A percentile compares a stretch with the other conserved stretches of the same genome.
Evolutionary conservation across 1,140 invertebrate genomes (phyloP).

Genomic region (Heliconius congener): DNA sequence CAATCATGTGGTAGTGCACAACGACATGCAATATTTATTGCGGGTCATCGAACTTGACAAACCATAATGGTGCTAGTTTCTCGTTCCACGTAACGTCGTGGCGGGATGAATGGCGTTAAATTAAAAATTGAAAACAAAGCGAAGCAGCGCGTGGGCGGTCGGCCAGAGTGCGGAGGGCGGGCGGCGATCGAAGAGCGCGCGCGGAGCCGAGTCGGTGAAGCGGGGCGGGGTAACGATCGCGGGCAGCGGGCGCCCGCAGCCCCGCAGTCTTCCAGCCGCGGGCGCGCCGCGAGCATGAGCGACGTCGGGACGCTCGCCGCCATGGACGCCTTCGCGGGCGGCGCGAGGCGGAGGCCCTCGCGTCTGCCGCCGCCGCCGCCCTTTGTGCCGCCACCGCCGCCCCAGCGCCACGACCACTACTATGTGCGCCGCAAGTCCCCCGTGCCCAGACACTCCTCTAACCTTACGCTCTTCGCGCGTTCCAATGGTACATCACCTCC

Average conservation of each 20-base stretch:
- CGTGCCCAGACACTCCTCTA: slow-evolving; percentile 66
- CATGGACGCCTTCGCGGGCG: slow-evolving; percentile 81
- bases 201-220: slow-evolving; percentile 57
- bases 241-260: slow-evolving; percentile 82
- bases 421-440: slow-evolving; percentile 78
- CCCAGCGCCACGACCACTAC: slow-evolving; percentile 75
- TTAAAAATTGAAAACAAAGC: slow-evolving; percentile 81
- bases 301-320: slow-evolving; percentile 79
- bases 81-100: slow-evolving; percentile 55
- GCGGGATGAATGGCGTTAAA: slow-evolving; percentile 76
- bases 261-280: slow-evolving; percentile 79
- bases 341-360: slow-evolving; percentile 69
- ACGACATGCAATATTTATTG: slow-evolving; percentile 25
- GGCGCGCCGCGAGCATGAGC: slow-evolving; percentile 77
- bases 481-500: slow-evolving; percentile 64
- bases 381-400: slow-evolving; percentile 77
- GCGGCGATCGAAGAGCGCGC: slow-evolving; percentile 78
- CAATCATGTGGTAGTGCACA: not conserved
- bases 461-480: slow-evolving; percentile 74
- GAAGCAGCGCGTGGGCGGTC: slow-evolving; percentile 64
- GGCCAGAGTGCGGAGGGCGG: slow-evolving; percentile 65
- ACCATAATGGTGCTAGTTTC: slow-evolving; percentile 57
- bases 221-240: slow-evolving; percentile 55
- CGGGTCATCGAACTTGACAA: slow-evolving; percentile 60
- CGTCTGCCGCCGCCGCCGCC: slow-evolving; percentile 77